Base-by-base conservation (phyloP, 2,113 vertebrate species). In the Mus spicilegus region DNA sequence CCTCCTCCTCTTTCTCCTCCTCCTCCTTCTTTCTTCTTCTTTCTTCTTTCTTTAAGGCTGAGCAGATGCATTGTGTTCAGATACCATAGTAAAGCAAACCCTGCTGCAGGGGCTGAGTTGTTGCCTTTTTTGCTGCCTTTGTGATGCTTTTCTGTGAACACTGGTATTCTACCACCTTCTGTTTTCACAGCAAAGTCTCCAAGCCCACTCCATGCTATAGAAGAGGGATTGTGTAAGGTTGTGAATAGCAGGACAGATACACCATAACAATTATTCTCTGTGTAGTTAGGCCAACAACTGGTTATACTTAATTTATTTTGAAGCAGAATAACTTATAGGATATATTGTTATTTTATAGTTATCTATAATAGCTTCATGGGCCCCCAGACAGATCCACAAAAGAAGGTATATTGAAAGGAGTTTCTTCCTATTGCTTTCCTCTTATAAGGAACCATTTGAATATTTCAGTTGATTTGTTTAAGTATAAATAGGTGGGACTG, bases 261-360 rank as follows among this genome's bases (percentile, higher is more conserved):
- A 24, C 58, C 22, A 5, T 30, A 39, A 30, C 73, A 61, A 26
- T 63, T 46, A 28, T 63, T 46, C 28, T 87, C 46, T 67, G 19
- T 76, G 33, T 77, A n/a, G 33, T 24, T 90, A 24, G 76, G 33
- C 30, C 42, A 91, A n/a, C 28, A 93, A 39, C 51, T 89, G 36
- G 36, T 39, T 94, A 26, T 22, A 73, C 81, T 67, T 93, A 39
- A 46, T 78, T 95, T 90, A 91, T 72, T 89, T 94, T 86, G 28
- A 65, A 91, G 76, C 39, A 69, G 80, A 86, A 36, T 94, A 73
- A 54, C 82, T 80, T 12, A 6, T 76, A 89, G 87, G 93, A 46
- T 49, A 22, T 54, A 86, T 36, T 82, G 85, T 89, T 76, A 67
- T 89, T 91, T 93, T 91, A 42, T 42, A 80, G 36, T 86, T 51